Evolutionary conservation across 2,888 invertebrate species (phyloP).

Genomic region (Shargacucullia verbasci): DNA sequence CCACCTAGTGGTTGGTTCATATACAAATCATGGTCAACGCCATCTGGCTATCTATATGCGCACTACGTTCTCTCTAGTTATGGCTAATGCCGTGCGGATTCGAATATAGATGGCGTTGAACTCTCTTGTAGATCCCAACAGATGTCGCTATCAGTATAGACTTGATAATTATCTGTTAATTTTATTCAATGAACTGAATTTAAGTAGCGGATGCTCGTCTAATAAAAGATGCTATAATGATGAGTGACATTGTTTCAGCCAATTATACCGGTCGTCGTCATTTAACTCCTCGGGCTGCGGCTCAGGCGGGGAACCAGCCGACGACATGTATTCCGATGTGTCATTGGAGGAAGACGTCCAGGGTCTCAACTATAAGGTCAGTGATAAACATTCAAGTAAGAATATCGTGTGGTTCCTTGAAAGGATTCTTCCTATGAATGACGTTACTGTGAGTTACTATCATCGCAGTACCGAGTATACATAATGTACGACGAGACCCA

Average conservation of each 20-base stretch:
- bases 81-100: slow-evolving; percentile 3
- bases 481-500: no score
- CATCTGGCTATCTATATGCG: slow-evolving; percentile 61
- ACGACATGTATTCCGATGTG: slow-evolving; percentile 98
- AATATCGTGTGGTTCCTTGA: no score
- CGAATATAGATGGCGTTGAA: slow-evolving; percentile 64
- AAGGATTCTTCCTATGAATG: no score
- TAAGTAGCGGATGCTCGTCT: slow-evolving; percentile 24
- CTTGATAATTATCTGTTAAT: not conserved
- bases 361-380: slow-evolving; percentile 97
- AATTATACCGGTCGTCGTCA: slow-evolving; percentile 97
- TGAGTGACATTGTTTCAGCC: slow-evolving; percentile 89
- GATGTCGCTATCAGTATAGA: slow-evolving; percentile 60
- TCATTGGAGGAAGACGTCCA: slow-evolving; percentile 97
- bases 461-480: no score
- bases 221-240: slow-evolving; percentile 39
- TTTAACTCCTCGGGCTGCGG: slow-evolving; percentile 97
- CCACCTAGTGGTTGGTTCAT: slow-evolving; percentile 17
- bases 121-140: slow-evolving; percentile 28
- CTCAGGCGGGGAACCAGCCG: slow-evolving; percentile 96
- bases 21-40: slow-evolving; percentile 54
- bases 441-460: no score
- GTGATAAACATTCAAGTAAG: slow-evolving; percentile 46
- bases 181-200: slow-evolving; percentile 33
- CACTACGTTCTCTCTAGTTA: slow-evolving; percentile 20